Conservation (phyloP, 2,797 vertebrate genomes). For the Enteromius argenteus region DNA sequence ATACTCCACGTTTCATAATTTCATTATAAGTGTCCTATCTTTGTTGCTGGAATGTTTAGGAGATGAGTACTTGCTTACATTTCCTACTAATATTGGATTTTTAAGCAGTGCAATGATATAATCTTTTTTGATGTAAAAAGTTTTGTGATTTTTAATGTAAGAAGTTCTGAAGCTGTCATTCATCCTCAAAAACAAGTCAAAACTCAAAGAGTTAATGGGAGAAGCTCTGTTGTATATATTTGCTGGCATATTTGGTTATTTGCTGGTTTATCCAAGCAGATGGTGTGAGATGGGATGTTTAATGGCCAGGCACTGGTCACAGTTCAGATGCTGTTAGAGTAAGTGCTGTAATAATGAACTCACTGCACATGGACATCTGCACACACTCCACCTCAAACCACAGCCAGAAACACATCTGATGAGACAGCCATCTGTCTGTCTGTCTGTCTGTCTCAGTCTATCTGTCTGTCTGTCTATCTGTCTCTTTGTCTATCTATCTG, state of each 20-base stretch:
- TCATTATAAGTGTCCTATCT: not conserved
- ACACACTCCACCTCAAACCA: conserved; percentile 45
- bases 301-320: conserved; percentile 66
- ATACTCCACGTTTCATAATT: not conserved
- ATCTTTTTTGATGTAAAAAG: not conserved
- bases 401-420: conserved; percentile 49
- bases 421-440: not conserved
- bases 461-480: not conserved
- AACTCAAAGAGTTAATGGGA: not conserved
- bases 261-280: conserved; percentile 62
- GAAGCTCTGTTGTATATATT: conserved; percentile 42
- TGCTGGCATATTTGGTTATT: conserved; percentile 15
- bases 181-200: not conserved
- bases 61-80: not conserved
- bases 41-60: not conserved
- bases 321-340: conserved; percentile 68
- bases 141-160: not conserved
- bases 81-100: not conserved
- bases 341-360: conserved; percentile 69
- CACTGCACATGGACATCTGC: conserved; percentile 60
- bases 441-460: not conserved
- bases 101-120: not conserved
- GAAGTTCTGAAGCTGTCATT: not conserved
- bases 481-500: not conserved
- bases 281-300: conserved; percentile 61